Evolutionary conservation across 2,888 invertebrate genomes (phyloP).

Genomic region (Eucriotettix oculatus): DNA sequence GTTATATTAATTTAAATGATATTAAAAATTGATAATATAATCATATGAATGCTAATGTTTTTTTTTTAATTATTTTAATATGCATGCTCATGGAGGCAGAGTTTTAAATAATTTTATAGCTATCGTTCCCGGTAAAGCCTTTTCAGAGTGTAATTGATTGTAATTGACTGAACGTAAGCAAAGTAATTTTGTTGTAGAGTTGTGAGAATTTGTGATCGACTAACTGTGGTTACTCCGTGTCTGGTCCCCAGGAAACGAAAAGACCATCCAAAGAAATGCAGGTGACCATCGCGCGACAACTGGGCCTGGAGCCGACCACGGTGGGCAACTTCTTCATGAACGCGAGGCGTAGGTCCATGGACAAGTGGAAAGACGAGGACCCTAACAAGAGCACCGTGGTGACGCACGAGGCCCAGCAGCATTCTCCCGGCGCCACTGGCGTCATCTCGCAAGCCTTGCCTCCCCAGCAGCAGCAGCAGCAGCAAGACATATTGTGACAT

Average conservation of each 20-base stretch:
- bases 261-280: slow-evolving; percentile 99
- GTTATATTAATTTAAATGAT: no score
- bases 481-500: slow-evolving; percentile 16
- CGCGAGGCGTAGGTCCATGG: slow-evolving; percentile 92
- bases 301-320: slow-evolving; percentile 92
- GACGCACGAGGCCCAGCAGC: slow-evolving; percentile 6
- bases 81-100: no score
- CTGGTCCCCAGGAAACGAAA: slow-evolving; percentile 77
- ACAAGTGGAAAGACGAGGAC: slow-evolving; percentile 95
- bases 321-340: slow-evolving; percentile 99
- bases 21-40: no score
- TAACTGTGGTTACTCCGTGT: no score
- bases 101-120: no score
- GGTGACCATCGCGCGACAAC: slow-evolving; percentile 93
- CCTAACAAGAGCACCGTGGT: slow-evolving; percentile 31
- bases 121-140: no score
- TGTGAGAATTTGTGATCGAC: no score
- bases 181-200: no score
- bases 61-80: no score
- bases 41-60: no score
- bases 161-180: no score
- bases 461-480: slow-evolving; percentile 8
- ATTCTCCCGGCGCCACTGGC: slow-evolving; percentile 10
- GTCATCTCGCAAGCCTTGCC: slow-evolving; percentile 8
- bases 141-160: no score